These are phyloP conservation scores for Micrastur ruficollis DNA, from an alignment of 2,797 vertebrate genomes.

Conservation along the genomic window DNA sequence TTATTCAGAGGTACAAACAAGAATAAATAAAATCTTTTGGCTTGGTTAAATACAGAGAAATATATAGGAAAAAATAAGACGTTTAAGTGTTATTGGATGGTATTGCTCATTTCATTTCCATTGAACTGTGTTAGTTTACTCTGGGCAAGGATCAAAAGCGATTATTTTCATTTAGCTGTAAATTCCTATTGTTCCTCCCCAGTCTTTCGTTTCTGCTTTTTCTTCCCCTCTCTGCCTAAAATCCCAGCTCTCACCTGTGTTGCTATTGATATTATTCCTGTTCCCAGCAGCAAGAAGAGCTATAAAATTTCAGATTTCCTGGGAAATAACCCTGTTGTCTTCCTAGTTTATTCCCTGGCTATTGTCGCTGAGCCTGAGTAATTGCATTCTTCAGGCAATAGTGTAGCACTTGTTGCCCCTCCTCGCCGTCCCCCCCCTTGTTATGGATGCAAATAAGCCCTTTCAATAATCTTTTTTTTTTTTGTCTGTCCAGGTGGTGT, in stretches of 20 bases:
- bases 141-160: background rate
- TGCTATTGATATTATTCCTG: background rate
- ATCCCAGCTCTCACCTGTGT: background rate
- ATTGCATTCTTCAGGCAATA: background rate
- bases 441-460: background rate
- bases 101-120: background rate
- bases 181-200: background rate
- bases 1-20: background rate
- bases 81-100: background rate
- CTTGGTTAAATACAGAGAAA: background rate
- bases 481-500: constrained; percentile 85
- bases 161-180: background rate
- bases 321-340: background rate
- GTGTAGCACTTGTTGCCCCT: background rate
- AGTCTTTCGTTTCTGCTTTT: background rate
- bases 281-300: background rate
- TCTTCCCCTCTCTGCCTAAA: background rate
- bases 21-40: background rate
- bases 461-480: background rate
- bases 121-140: background rate
- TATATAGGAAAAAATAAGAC: background rate
- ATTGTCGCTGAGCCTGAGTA: background rate
- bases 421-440: no score
- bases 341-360: background rate
- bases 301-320: background rate